Conservation (phyloP, 2,797 vertebrate genomes). For the Betta splendens region DNA sequence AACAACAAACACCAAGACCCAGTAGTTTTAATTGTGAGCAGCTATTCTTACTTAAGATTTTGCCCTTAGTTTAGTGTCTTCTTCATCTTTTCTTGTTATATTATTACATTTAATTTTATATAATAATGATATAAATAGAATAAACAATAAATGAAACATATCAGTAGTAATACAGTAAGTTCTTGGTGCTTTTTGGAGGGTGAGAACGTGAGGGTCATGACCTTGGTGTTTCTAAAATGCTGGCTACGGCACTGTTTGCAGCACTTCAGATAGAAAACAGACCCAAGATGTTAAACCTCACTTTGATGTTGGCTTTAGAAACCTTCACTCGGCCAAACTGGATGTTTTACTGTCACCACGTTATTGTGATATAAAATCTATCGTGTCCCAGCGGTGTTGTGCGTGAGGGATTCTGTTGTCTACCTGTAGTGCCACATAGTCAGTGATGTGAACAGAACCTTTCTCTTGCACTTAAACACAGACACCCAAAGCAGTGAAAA, state of each 20-base stretch:
- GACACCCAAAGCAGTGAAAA: slow-evolving; percentile 45
- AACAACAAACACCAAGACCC: slow-evolving; percentile 35
- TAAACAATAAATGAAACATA: neutral
- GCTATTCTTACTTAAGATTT: too few species aligned
- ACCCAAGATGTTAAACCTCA: slow-evolving; percentile 22
- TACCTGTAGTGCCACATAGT: slow-evolving; percentile 36
- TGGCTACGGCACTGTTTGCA: slow-evolving; percentile 5
- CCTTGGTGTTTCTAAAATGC: slow-evolving; percentile 32
- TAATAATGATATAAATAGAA: too few species aligned
- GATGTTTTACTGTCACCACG: neutral
- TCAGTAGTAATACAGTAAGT: neutral
- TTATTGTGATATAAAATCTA: slow-evolving; percentile 5
- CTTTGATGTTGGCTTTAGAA: slow-evolving; percentile 2
- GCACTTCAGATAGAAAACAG: slow-evolving; percentile 40
- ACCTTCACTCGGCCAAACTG: neutral
- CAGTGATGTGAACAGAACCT: slow-evolving; percentile 31
- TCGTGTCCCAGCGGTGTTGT: neutral
- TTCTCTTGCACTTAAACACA: slow-evolving; percentile 38
- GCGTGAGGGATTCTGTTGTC: slow-evolving; percentile 17
- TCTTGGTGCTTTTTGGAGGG: neutral
- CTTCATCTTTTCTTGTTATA: too few species aligned
- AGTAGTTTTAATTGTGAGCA: too few species aligned
- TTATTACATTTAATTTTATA: too few species aligned
- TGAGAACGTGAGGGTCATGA: neutral
- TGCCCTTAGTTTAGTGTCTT: too few species aligned